These are phyloP conservation scores for Carterocephalus palaemon DNA, from an alignment of 2,888 invertebrate species.

Conservation along the genomic window DNA sequence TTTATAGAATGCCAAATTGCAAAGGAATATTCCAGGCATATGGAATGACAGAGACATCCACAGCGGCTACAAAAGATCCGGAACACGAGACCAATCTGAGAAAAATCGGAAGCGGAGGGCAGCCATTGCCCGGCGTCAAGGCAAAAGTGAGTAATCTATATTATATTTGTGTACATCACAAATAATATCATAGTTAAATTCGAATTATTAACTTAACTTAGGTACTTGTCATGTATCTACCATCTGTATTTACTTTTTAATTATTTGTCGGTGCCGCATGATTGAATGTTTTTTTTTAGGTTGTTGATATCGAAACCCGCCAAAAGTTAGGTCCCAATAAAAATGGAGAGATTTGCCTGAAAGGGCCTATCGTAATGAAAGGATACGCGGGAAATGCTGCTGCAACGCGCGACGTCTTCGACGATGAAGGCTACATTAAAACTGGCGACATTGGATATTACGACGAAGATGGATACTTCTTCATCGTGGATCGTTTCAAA, in stretches of 20 bases:
- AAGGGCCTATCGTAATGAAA: slow-evolving; percentile 53
- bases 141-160: slow-evolving; percentile 51
- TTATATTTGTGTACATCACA: too few species aligned
- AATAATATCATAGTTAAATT: too few species aligned
- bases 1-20: slow-evolving; percentile 53
- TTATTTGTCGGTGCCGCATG: not conserved
- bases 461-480: slow-evolving; percentile 58
- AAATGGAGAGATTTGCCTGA: slow-evolving; percentile 54
- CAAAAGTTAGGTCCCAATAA: slow-evolving; percentile 44
- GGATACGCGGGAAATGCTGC: slow-evolving; percentile 49
- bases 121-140: slow-evolving; percentile 48
- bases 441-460: slow-evolving; percentile 64
- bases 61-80: slow-evolving; percentile 48
- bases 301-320: slow-evolving; percentile 55
- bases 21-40: slow-evolving; percentile 57
- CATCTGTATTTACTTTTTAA: too few species aligned
- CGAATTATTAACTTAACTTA: too few species aligned
- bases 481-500: slow-evolving; percentile 57
- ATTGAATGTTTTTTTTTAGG: slow-evolving; percentile 39
- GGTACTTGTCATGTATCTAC: too few species aligned
- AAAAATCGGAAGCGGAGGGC: slow-evolving; percentile 55
- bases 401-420: slow-evolving; percentile 46
- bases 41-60: slow-evolving; percentile 62
- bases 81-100: slow-evolving; percentile 33
- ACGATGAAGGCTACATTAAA: slow-evolving; percentile 55